Evolutionary conservation across 92 coral and sea anemone species (phyloP), one percentile per base, ranked within the genome.

Genomic region (Zoanthus gigantus): DNA sequence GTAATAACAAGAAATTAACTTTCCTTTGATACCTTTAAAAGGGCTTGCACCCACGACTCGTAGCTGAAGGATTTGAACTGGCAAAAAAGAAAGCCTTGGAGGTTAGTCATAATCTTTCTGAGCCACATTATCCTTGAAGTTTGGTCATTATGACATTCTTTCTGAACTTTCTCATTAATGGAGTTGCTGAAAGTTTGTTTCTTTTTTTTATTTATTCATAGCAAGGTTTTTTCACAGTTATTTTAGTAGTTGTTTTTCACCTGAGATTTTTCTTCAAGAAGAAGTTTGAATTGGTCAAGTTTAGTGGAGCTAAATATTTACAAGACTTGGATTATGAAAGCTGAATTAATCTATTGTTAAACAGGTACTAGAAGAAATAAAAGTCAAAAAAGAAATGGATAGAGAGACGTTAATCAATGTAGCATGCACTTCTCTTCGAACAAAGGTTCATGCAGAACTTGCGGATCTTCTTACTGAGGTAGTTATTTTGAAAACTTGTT

Each of bases 381-480:
- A 96, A 88, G 92, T 95, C 14, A 58, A 88, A 37, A 92, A 91
- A 77, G 95, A 96, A 80, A 96, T 96, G 99, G 98, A 95, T 82
- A 92, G 98, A 86, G 99, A 96, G 50, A 95, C 94, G 0, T 92
- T 96, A 1, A 89, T 96, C 68, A 92, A 88, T 76, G 99, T 96
- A 17, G 99, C 99, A 47, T 91, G 89, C 50, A 95, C 99, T 34
- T 96, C 99, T 7, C 95, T 96, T 4, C 92, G 99, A 65, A 96
- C 99, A 15, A 96, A 96, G 90, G 92, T 96, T 29, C 96, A 94
- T 69, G 42, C 95, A 16, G 93, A 96, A 79, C 92, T 96, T 58
- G 99, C 99, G 74, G 99, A 96, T 90, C 88, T 96, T 10, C 90
- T 96, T 3, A 96, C 98, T 37, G 99, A 96, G 99, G 99, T 96